phyloP scores from a whole-genome alignment of 92 coral and sea anemone species.

The Parazoanthus atlanticus region DNA sequence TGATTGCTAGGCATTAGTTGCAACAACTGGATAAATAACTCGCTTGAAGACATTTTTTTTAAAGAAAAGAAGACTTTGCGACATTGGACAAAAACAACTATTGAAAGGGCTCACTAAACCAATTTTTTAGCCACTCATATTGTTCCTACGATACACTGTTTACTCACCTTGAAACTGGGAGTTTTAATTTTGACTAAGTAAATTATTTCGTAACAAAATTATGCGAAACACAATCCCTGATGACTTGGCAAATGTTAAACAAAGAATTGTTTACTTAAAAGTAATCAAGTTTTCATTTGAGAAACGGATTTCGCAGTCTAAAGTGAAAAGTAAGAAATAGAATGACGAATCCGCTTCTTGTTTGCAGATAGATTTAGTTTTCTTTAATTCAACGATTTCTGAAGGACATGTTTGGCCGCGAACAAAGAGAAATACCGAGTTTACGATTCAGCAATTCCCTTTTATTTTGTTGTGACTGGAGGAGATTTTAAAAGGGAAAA shows the following conservation, averaged over 20 bases:
- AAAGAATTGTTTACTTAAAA: neutral
- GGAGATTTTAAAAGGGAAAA: too few species aligned
- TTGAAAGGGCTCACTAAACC: too few species aligned
- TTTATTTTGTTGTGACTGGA: too few species aligned
- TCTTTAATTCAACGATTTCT: neutral
- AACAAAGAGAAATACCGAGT: neutral
- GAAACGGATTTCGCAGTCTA: slow-evolving; percentile 24
- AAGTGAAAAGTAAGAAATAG: slow-evolving; percentile 3
- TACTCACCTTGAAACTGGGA: neutral
- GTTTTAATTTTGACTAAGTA: slow-evolving; percentile 37
- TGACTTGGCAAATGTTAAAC: slow-evolving; percentile 16
- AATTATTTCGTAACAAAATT: slow-evolving; percentile 31
- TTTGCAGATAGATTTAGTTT: neutral
- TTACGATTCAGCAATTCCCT: neutral
- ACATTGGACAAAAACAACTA: neutral
- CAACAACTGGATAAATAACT: slow-evolving; percentile 6
- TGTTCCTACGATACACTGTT: slow-evolving; percentile 39
- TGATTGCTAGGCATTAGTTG: neutral
- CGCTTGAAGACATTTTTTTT: neutral
- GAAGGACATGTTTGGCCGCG: neutral
- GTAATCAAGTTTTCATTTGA: slow-evolving; percentile 15
- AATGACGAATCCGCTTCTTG: neutral
- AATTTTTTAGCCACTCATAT: neutral
- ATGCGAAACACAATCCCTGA: neutral
- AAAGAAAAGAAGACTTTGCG: neutral